A percentile compares a stretch with the other conserved stretches of the same genome.
Conservation (phyloP, 1,140 invertebrate species). For the Harpegnathos saltator region DNA sequence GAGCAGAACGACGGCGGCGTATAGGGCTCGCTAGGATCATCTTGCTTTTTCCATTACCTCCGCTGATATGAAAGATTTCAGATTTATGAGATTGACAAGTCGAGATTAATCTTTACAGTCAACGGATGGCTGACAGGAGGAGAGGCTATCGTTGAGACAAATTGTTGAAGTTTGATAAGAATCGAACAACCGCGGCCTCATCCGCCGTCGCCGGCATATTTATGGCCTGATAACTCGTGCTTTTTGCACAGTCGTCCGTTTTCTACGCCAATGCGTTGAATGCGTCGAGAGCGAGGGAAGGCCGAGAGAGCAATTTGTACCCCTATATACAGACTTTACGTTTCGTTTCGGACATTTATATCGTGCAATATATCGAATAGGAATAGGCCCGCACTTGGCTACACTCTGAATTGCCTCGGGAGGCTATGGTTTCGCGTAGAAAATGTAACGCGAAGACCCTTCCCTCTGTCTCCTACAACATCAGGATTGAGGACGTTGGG, state of each 20-base stretch:
- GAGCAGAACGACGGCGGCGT: too few species aligned
- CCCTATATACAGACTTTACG: slow-evolving; percentile 62
- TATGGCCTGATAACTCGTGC: neutral
- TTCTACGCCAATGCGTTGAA: slow-evolving; percentile 61
- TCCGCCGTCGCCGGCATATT: neutral
- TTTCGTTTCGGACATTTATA: slow-evolving; percentile 67
- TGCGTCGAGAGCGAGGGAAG: slow-evolving; percentile 47
- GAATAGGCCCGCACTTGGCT: slow-evolving; percentile 44
- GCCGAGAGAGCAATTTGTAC: slow-evolving; percentile 70
- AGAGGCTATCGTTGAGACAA: neutral
- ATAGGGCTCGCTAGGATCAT: neutral
- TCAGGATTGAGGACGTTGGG: neutral
- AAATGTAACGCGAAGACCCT: slow-evolving; percentile 1
- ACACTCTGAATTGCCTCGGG: slow-evolving; percentile 36
- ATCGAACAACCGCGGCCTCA: neutral
- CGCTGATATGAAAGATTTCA: neutral
- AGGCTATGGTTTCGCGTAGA: slow-evolving; percentile 18
- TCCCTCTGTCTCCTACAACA: neutral
- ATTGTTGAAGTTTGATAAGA: neutral
- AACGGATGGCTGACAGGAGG: neutral
- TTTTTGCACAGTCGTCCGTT: slow-evolving; percentile 35
- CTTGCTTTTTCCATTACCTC: neutral
- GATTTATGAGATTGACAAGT: neutral
- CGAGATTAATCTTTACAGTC: neutral
- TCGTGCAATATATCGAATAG: slow-evolving; percentile 58